These are phyloP conservation scores for Hemichromis elongatus DNA, from an alignment of 2,113 vertebrate genomes.

Conservation along the genomic window DNA sequence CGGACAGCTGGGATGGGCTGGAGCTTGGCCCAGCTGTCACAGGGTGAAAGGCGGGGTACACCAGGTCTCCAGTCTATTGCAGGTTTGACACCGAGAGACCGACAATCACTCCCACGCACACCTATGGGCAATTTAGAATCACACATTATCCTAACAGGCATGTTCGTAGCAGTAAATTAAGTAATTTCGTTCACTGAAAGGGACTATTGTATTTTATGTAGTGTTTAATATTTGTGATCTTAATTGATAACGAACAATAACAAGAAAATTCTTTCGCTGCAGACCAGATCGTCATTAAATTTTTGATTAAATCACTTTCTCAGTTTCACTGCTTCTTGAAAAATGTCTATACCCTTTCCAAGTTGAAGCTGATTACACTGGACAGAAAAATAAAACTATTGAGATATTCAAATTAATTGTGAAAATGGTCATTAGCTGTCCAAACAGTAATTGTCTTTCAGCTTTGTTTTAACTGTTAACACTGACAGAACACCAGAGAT, in stretches of 20 bases:
- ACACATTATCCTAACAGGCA: neutral
- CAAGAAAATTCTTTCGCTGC: neutral
- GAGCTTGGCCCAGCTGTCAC: neutral
- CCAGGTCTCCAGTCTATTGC: neutral
- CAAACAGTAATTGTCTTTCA: neutral
- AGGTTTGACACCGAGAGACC: neutral
- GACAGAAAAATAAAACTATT: neutral
- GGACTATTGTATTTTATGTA: neutral
- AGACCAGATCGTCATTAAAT: neutral
- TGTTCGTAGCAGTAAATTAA: neutral
- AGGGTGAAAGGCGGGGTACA: neutral
- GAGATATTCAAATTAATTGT: neutral
- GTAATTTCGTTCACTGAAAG: neutral
- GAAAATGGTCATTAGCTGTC: neutral
- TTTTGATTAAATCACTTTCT: rapidly evolving
- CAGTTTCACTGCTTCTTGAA: neutral
- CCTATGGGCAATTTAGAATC: neutral
- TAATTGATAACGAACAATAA: neutral
- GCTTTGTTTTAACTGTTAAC: neutral
- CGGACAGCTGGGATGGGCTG: neutral
- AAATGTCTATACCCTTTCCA: neutral
- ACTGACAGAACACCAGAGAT: neutral
- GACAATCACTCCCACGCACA: neutral
- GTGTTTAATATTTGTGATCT: neutral
- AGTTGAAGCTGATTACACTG: neutral